These are phyloP conservation scores for Acleris laterana DNA, from an alignment of 2,888 invertebrate species.

Conservation along the genomic window DNA sequence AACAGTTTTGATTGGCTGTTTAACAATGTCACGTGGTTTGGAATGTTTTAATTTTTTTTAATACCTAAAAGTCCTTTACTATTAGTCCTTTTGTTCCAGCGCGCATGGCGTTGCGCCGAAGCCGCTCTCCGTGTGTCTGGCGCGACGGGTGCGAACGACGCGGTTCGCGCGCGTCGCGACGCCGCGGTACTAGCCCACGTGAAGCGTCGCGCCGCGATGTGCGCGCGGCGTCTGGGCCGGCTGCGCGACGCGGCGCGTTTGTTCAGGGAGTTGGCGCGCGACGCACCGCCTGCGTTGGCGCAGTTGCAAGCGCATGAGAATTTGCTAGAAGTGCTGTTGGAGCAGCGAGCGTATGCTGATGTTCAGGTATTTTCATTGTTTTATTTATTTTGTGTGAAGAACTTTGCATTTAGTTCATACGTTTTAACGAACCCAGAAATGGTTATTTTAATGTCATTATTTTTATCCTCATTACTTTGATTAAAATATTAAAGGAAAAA, in stretches of 20 bases:
- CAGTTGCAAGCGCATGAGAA: slow-evolving; percentile 94
- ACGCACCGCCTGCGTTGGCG: slow-evolving; percentile 96
- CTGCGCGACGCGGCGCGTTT: slow-evolving; percentile 97
- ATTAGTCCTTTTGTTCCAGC: slow-evolving; percentile 54
- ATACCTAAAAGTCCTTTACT: too few relatives aligned
- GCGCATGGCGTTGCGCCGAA: slow-evolving; percentile 98
- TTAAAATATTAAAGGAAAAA: too few relatives aligned
- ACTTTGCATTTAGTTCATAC: too few relatives aligned
- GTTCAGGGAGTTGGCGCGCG: slow-evolving; percentile 98
- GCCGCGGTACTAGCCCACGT: slow-evolving; percentile 97
- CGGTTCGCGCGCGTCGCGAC: slow-evolving; percentile 94
- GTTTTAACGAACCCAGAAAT: too few relatives aligned
- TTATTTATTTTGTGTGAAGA: too few relatives aligned
- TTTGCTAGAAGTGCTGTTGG: slow-evolving; percentile 96
- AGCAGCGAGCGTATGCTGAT: slow-evolving; percentile 98
- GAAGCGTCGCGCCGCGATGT: slow-evolving; percentile 97
- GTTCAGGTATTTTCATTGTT: slow-evolving; percentile 87
- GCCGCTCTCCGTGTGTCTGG: slow-evolving; percentile 93
- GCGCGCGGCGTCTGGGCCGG: slow-evolving; percentile 96
- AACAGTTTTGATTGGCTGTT: too few relatives aligned
- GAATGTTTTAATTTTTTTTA: too few relatives aligned
- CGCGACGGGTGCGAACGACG: slow-evolving; percentile 88
- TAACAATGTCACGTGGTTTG: too few relatives aligned
- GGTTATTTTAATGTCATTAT: too few relatives aligned
- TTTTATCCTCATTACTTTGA: too few relatives aligned